A percentile compares a stretch with the other conserved stretches of the same genome.
Evolutionary conservation across 1,140 invertebrate genomes (phyloP).

Genomic region (Zeugodacus cucurbitae): DNA sequence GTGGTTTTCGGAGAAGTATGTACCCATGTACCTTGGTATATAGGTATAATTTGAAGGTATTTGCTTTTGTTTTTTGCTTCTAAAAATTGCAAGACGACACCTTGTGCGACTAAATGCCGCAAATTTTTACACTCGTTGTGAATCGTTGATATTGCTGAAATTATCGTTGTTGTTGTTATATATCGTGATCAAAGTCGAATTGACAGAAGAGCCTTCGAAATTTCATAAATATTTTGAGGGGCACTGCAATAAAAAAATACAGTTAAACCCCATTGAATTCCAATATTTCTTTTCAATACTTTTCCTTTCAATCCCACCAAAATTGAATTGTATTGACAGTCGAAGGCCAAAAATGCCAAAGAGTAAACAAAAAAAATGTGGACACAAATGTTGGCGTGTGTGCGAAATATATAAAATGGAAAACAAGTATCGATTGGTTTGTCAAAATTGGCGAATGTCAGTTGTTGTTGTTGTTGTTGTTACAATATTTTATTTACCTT

Average conservation of each 20-base stretch:
- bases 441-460: not conserved
- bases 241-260: not conserved
- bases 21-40: not conserved
- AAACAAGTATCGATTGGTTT: not conserved
- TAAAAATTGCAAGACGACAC: not conserved
- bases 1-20: not conserved
- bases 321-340: conserved; percentile 1
- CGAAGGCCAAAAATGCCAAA: not conserved
- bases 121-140: not conserved
- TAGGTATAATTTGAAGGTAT: not conserved
- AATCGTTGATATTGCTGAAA: not conserved
- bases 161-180: not conserved
- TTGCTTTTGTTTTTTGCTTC: not conserved
- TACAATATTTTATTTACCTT: not conserved
- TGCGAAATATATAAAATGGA: not conserved
- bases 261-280: not conserved
- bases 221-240: not conserved
- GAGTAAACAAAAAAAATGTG: not conserved
- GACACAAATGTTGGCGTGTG: not conserved
- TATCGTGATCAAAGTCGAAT: not conserved
- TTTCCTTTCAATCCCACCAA: not conserved
- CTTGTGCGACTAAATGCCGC: not conserved
- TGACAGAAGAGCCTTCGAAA: not conserved
- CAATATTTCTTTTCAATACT: not conserved
- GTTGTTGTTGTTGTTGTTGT: not conserved